Base-by-base conservation (phyloP, 2,888 invertebrate genomes). In the Rhagophthalmus giganteus region DNA sequence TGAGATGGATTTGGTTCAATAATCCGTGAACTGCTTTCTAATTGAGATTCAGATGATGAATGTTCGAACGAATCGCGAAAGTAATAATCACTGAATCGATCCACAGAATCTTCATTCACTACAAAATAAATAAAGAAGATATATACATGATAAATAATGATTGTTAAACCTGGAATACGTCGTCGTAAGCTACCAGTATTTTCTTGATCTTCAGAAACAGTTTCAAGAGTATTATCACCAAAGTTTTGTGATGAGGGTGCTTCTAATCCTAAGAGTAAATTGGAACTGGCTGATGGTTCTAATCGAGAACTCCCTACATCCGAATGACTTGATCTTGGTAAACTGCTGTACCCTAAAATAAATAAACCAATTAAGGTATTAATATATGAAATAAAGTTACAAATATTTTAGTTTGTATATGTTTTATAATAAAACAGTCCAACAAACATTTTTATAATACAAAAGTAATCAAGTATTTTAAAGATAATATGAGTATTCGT, bases 301-400 rank as follows among this genome's bases (percentile, higher is more conserved):
- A 74, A 72, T 42, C 71, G 64, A 11, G 74, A 73, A 40, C 74
- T 72, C 46, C 75, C 75, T 24, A 71, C 72, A 60, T 87, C 88
- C 58, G 88, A 88, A 77, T 90, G 89, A 66, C 89, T 89, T 46
- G 90, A 90, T 58, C 91, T 81, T 15, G 91, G 90, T 65, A 91
- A 78, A 75, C 89, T 90, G 76, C 88, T 89, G 77, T 91, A 91
- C 49, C 90, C 90, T 88, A 71, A 31, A 60, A 60, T n/a, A 30
- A 20, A 20, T 20, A 3, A 20, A 20, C 7, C 7, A 20, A n/a
- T n/a, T n/a, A n/a, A n/a, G n/a, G n/a, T n/a, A n/a, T n/a, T n/a
- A n/a, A n/a, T n/a, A n/a, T n/a, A n/a, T n/a, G n/a, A n/a, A n/a
- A n/a, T n/a, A n/a, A n/a, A n/a, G n/a, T n/a, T n/a, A n/a, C n/a